Evolutionary conservation across 64 coral and sea anemone species (phyloP).

Genomic region (Montipora foliosa): DNA sequence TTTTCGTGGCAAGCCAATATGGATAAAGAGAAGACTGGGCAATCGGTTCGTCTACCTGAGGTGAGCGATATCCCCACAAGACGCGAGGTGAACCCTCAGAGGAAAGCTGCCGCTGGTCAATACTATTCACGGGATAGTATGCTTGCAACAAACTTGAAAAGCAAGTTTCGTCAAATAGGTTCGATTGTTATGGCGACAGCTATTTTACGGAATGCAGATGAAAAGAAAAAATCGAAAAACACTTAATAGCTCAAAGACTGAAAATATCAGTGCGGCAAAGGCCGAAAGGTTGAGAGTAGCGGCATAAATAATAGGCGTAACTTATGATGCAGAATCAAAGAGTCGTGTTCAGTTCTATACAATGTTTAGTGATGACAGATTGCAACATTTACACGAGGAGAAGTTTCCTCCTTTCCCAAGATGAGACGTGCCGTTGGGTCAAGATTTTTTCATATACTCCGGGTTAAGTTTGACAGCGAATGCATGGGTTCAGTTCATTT

Average conservation of each 20-base stretch:
- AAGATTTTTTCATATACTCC: no score
- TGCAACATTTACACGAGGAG: no score
- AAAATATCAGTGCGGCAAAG: not conserved
- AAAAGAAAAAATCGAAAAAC: not conserved
- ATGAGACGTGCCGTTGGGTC: no score
- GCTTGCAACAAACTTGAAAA: slow-evolving; percentile 51
- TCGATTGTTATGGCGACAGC: slow-evolving; percentile 44
- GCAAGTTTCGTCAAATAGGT: slow-evolving; percentile 52
- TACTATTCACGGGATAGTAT: slow-evolving; percentile 14
- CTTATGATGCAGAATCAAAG: no score
- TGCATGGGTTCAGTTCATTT: no score
- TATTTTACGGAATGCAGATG: slow-evolving; percentile 28
- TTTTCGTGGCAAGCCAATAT: not conserved
- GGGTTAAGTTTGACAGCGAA: no score
- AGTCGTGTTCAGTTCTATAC: no score
- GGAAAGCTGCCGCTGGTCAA: not conserved
- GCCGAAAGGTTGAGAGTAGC: no score
- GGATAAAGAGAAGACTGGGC: not conserved
- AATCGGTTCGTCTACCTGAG: not conserved
- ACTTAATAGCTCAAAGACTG: not conserved
- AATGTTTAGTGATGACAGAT: no score
- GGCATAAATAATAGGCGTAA: no score
- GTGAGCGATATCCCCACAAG: not conserved
- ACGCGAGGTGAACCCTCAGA: not conserved
- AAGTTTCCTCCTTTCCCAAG: no score